A percentile compares a stretch with the other conserved stretches of the same genome.
phyloP scores from a whole-genome alignment of 2,113 vertebrate species.

The Phasianus colchicus region DNA sequence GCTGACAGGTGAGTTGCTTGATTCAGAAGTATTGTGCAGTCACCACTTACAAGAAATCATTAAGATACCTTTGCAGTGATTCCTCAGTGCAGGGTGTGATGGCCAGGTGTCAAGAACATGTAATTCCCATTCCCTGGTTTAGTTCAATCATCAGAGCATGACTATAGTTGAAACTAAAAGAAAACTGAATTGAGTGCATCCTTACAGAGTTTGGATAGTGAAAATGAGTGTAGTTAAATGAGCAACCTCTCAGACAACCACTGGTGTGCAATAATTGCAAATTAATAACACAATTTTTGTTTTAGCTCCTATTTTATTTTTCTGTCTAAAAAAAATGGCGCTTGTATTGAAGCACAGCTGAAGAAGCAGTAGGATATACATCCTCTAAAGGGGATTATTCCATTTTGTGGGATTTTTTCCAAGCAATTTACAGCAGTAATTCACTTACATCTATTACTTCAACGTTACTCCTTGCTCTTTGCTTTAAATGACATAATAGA shows the following conservation, averaged over 20 bases:
- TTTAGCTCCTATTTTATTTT: constrained; percentile 15
- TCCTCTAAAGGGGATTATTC: background rate
- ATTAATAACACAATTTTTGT: background rate
- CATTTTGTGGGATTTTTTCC: background rate
- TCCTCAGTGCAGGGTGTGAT: background rate
- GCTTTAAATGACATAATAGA: background rate
- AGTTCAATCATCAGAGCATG: background rate
- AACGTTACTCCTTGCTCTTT: background rate
- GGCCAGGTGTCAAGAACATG: background rate
- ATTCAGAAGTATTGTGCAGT: background rate
- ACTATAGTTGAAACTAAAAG: background rate
- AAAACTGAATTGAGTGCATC: background rate
- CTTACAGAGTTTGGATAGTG: background rate
- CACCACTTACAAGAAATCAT: background rate
- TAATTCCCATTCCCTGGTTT: background rate
- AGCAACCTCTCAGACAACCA: background rate
- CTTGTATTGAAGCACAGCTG: background rate
- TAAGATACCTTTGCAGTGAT: background rate
- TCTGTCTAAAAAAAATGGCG: background rate
- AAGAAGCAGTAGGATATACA: background rate
- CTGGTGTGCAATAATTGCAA: background rate
- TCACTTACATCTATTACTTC: background rate
- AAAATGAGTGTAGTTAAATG: background rate
- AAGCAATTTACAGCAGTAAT: background rate
- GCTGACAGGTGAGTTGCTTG: constrained; percentile 19